Evolutionary conservation across 1,140 invertebrate genomes (phyloP).

Genomic region (Hylyphantes graminicola): DNA sequence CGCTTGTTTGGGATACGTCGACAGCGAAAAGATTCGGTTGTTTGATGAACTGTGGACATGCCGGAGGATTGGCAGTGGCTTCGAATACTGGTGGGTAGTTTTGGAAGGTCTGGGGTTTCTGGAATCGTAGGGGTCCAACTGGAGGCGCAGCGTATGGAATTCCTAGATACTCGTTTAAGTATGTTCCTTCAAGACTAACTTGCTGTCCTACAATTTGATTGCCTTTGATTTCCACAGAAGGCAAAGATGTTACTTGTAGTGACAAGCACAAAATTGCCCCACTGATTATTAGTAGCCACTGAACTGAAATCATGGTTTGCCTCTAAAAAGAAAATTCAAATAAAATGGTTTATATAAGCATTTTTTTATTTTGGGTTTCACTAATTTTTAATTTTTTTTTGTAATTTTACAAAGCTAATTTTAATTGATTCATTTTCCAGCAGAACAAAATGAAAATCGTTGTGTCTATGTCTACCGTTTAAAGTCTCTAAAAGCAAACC

Average conservation of each 20-base stretch:
- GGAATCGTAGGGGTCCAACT: slow-evolving; percentile 62
- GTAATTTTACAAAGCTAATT: no score
- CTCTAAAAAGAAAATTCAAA: no score
- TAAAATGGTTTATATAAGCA: no score
- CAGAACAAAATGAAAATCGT: no score
- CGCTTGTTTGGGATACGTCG: slow-evolving; percentile 57
- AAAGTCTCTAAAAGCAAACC: no score
- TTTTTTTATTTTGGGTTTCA: no score
- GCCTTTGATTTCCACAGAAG: neutral
- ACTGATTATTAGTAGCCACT: no score
- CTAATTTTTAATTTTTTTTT: no score
- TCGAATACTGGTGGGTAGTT: neutral
- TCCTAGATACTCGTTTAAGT: slow-evolving; percentile 54
- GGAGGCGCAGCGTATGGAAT: slow-evolving; percentile 65
- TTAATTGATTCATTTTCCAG: no score
- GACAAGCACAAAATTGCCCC: no score
- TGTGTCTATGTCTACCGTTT: no score
- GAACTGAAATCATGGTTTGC: no score
- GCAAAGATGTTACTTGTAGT: neutral
- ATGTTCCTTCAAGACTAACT: neutral
- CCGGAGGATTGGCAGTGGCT: neutral
- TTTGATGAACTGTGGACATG: neutral
- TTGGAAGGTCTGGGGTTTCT: slow-evolving; percentile 17
- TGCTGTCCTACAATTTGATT: neutral
- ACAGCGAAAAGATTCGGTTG: slow-evolving; percentile 69